Conservation (phyloP, 2,797 vertebrate genomes). For the Mormyrus hasselquistii region DNA sequence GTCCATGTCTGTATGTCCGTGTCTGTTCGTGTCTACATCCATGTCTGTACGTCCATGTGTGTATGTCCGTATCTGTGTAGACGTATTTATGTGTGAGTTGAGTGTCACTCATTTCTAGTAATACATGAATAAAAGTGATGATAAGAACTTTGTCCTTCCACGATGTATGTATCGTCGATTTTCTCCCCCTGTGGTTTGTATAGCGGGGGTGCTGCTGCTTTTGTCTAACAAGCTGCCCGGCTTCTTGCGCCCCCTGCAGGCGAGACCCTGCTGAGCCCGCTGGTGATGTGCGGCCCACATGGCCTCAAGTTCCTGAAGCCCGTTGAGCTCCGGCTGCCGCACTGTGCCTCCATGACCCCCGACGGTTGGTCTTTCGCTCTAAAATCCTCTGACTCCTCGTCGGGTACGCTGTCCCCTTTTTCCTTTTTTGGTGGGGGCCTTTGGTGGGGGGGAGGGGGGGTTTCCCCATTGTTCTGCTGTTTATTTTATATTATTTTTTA, state of each 20-base stretch:
- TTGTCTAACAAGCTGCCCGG: not conserved
- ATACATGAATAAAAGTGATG: not conserved
- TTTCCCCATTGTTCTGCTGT: not conserved
- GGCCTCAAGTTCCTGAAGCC: constrained; percentile 99
- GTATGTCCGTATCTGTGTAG: too few relatives aligned
- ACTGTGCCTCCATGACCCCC: constrained; percentile 99
- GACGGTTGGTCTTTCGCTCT: constrained; percentile 99
- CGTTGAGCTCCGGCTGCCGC: constrained; percentile 97
- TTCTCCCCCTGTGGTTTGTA: not conserved
- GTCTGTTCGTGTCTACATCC: not conserved
- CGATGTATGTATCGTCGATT: not conserved
- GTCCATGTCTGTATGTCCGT: not conserved
- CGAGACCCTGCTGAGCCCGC: constrained; percentile 90
- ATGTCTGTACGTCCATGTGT: not conserved
- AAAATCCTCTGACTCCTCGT: constrained; percentile 99
- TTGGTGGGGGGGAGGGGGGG: constrained; percentile 33
- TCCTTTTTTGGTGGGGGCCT: constrained; percentile 75
- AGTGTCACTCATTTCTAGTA: not conserved
- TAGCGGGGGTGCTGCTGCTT: not conserved
- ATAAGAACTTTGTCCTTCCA: not conserved
- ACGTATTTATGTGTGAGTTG: not conserved
- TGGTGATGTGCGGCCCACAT: constrained; percentile 94
- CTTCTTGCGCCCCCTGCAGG: constrained; percentile 53
- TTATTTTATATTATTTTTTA: constrained; percentile 17
- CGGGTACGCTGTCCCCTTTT: constrained; percentile 97